Conservation (phyloP, 2,797 vertebrate species). For the Crotalus adamanteus region DNA sequence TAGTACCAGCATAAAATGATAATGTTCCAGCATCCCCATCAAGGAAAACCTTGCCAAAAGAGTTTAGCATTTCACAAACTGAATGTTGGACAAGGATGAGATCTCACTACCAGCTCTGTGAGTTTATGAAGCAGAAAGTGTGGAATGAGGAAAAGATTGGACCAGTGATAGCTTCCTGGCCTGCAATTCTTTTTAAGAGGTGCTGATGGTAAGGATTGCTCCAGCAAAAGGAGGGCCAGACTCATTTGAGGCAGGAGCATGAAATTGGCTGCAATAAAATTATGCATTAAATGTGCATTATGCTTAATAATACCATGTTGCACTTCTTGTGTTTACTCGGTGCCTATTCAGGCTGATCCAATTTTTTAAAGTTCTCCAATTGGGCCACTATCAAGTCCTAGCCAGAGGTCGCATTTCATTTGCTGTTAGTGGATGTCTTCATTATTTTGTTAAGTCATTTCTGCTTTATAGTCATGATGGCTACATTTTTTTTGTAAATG, state of each 20-base stretch:
- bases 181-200: conserved; percentile 73
- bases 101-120: conserved; percentile 69
- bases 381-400: conserved; percentile 73
- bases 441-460: conserved; percentile 75
- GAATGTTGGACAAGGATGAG: conserved; percentile 67
- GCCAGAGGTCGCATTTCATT: conserved; percentile 80
- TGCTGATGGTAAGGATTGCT: conserved; percentile 74
- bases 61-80: conserved; percentile 72
- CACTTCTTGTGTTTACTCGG: conserved; percentile 79
- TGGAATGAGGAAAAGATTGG: conserved; percentile 70
- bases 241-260: conserved; percentile 78
- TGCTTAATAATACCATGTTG: conserved; percentile 79
- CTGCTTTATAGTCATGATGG: conserved; percentile 71
- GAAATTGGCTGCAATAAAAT: conserved; percentile 83
- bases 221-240: conserved; percentile 68
- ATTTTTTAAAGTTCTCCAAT: conserved; percentile 80
- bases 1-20: conserved; percentile 66
- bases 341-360: conserved; percentile 77
- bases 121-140: conserved; percentile 79
- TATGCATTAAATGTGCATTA: conserved; percentile 82
- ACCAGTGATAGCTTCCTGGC: conserved; percentile 70
- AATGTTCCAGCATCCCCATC: conserved; percentile 65
- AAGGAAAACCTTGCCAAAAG: conserved; percentile 69
- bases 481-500: conserved; percentile 62
- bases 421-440: conserved; percentile 75